phyloP scores from a whole-genome alignment of 1,140 invertebrate species.

The Tetragonula clypearis region DNA sequence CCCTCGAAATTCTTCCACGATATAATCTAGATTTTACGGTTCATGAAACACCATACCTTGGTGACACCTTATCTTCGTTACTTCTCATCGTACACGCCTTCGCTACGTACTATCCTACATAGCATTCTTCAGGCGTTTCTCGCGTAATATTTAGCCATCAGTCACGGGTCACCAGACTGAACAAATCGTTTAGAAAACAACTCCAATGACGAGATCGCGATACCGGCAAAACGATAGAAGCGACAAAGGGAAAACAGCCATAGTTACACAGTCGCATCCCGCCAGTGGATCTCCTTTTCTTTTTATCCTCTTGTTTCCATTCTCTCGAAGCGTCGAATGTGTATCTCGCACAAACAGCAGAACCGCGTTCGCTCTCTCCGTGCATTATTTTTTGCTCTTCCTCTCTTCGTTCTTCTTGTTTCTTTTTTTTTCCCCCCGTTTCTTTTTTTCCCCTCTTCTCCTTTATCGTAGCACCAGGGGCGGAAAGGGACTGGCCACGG shows the following conservation, averaged over 20 bases:
- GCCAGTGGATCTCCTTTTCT: constrained; percentile 9
- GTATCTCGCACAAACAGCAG: constrained; percentile 48
- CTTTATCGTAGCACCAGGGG: neutral
- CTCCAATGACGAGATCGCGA: constrained; percentile 19
- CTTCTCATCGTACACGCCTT: neutral
- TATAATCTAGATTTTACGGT: neutral
- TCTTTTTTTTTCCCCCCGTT: neutral
- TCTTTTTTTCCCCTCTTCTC: neutral
- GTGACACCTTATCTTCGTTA: neutral
- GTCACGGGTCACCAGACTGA: neutral
- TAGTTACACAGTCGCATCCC: neutral
- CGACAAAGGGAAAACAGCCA: constrained; percentile 28
- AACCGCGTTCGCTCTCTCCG: neutral
- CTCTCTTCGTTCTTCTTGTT: constrained; percentile 17
- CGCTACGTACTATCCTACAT: no score
- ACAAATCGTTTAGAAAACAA: constrained; percentile 54
- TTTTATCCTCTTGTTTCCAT: constrained; percentile 47
- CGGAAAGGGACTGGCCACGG: constrained; percentile 27
- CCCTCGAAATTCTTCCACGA: neutral
- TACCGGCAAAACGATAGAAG: constrained; percentile 13
- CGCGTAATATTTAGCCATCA: neutral
- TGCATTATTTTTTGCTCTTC: constrained; percentile 59
- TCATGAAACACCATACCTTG: neutral
- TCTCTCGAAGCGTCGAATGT: constrained; percentile 53
- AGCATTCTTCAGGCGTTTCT: neutral